Base-by-base conservation (phyloP, 1,140 invertebrate species). In the Trichonephila clavata region DNA sequence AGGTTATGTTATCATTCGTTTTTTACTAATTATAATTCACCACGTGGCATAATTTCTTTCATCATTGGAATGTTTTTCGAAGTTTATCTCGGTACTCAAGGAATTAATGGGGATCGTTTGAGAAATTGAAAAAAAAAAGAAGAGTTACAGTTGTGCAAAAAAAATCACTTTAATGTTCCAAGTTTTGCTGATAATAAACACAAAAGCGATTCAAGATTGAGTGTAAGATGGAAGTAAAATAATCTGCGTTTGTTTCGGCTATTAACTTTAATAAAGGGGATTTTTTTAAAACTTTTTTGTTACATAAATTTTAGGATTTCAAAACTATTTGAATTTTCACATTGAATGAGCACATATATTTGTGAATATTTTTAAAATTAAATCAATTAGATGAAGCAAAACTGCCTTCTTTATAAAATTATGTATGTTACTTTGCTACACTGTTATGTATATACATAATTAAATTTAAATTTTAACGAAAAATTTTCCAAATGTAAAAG, bases 21-120 rank as follows among this genome's bases (percentile, higher is more conserved):
- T 77, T 77, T 77, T 77, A 27, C 71, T 77, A 77, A 77, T 77
- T 77, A 77, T 77, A 77, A 77, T 77, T 77, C 71, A 77, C 71
- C 71, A 39, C 71, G 27, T 18, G 71, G 27, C 18, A 27, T 77
- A 20, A 39, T 27, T 77, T 77, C 50, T 77, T 77, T 77, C 71
- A 77, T 4, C 71, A 18, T 24, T 8, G 13, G 68, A 77, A 77
- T 77, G 68, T 14, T 77, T 77, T 77, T 77, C 18, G 71, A 14
- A 39, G 71, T 77, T 77, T 77, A 77, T 77, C 71, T 7, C 50
- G 7, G 50, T 10, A 5, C 50, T 50, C 50, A 50, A 50, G 50
- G 7, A 50, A 50, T 50, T 50, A 50, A 50, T 50, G 61, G 61
- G 61, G 61, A 63, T 21, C 50, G 50, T 63, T 63, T 20, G 61